These are phyloP conservation scores for Pyrocoelia pectoralis DNA, from an alignment of 2,888 invertebrate species.

Conservation along the genomic window DNA sequence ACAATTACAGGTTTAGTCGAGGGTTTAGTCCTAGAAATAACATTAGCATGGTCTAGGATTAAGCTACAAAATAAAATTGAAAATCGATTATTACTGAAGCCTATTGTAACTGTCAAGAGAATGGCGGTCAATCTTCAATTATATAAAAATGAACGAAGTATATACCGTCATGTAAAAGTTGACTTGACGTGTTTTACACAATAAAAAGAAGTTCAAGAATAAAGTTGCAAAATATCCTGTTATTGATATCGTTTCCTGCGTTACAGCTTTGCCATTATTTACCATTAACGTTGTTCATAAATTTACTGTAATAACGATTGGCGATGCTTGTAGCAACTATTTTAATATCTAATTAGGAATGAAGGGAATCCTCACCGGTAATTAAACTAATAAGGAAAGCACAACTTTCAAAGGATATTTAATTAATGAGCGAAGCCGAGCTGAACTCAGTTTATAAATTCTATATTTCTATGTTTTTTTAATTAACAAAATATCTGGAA, in stretches of 20 bases:
- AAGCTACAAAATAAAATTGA: too few relatives aligned
- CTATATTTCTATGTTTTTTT: constrained; percentile 26
- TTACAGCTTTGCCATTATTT: neutral
- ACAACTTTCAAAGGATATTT: constrained; percentile 20
- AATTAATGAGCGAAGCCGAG: constrained; percentile 24
- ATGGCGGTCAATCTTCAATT: too few relatives aligned
- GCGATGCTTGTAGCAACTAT: neutral
- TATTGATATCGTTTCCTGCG: constrained; percentile 7
- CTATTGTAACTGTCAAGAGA: too few relatives aligned
- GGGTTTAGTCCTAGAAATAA: too few relatives aligned
- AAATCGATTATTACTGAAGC: too few relatives aligned
- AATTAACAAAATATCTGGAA: constrained; percentile 23
- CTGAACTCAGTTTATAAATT: constrained; percentile 25
- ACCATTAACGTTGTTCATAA: neutral
- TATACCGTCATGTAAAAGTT: too few relatives aligned
- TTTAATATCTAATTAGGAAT: constrained; percentile 19
- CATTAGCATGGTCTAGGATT: too few relatives aligned
- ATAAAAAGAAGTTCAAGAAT: constrained; percentile 12
- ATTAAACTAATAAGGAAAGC: constrained; percentile 28
- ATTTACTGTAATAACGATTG: neutral
- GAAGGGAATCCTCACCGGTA: constrained; percentile 18
- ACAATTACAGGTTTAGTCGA: too few relatives aligned
- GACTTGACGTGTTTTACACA: constrained; percentile 9
- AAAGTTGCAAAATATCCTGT: constrained; percentile 19
- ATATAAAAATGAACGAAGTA: too few relatives aligned